A percentile compares a stretch with the other conserved stretches of the same genome.
Conservation (phyloP, 2,113 vertebrate species). For the Cyanistes caeruleus region DNA sequence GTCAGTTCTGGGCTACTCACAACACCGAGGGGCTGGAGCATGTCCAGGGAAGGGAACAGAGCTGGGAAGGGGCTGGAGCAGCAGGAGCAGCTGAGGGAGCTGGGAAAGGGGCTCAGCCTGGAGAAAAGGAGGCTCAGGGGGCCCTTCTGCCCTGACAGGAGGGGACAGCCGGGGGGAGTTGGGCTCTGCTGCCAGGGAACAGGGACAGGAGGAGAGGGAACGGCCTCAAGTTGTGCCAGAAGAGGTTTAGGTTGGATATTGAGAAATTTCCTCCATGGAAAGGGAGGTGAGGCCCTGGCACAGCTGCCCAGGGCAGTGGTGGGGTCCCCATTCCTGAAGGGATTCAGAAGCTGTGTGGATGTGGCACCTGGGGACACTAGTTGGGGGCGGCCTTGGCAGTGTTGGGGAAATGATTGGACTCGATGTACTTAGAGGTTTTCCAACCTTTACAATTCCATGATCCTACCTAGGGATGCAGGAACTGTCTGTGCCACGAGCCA, state of each 20-base stretch:
- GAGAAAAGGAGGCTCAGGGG: not conserved
- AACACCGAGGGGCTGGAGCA: accelerated
- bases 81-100: not conserved
- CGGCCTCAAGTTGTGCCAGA: accelerated
- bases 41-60: not conserved
- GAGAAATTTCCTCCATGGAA: accelerated
- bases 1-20: not conserved
- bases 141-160: not conserved
- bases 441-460: not conserved
- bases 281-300: not conserved
- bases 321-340: accelerated
- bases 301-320: not conserved
- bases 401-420: not conserved
- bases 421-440: not conserved
- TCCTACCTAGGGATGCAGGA: not conserved
- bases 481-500: accelerated
- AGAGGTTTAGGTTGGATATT: accelerated
- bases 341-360: accelerated
- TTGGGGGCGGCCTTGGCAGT: not conserved
- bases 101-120: not conserved
- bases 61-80: not conserved
- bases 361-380: not conserved
- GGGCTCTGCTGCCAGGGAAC: not conserved
- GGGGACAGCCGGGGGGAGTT: accelerated
- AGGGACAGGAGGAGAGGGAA: accelerated